Evolutionary conservation across 2,888 invertebrate species (phyloP).

Genomic region (Nebria brevicollis): DNA sequence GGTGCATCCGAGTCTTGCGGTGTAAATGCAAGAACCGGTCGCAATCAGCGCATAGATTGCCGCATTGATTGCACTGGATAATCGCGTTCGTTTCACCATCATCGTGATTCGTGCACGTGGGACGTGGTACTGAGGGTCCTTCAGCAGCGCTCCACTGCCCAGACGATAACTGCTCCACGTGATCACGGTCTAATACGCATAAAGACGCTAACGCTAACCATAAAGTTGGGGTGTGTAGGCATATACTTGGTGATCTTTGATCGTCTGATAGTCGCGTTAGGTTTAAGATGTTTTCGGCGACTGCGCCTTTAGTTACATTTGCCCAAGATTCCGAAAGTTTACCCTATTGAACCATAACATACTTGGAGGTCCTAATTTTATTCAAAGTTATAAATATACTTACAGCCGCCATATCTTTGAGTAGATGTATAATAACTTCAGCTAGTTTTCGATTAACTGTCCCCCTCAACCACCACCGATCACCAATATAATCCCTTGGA

Average conservation of each 20-base stretch:
- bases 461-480: conserved; percentile 88
- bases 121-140: conserved; percentile 71
- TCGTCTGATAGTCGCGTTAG: conserved; percentile 83
- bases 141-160: conserved; percentile 79
- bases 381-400: conserved; percentile 54
- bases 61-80: conserved; percentile 91
- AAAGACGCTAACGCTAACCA: conserved; percentile 95
- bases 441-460: conserved; percentile 85
- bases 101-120: conserved; percentile 95
- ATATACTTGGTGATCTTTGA: conserved; percentile 78
- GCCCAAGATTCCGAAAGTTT: conserved; percentile 89
- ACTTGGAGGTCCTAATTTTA: background rate
- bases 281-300: conserved; percentile 86
- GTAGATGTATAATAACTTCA: conserved; percentile 85
- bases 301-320: conserved; percentile 84
- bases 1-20: conserved; percentile 84
- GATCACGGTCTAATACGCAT: conserved; percentile 91
- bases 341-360: conserved; percentile 69
- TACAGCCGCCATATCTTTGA: conserved; percentile 93
- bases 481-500: conserved; percentile 68
- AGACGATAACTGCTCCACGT: conserved; percentile 84
- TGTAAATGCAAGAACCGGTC: conserved; percentile 95
- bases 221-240: conserved; percentile 83
- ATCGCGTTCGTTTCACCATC: conserved; percentile 93
- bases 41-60: conserved; percentile 94